Percentiles rank a stretch among this genome's conserved stretches.
Evolutionary conservation across 1,140 invertebrate species (phyloP).

Genomic region (Trichomalopsis sarcophagae): DNA sequence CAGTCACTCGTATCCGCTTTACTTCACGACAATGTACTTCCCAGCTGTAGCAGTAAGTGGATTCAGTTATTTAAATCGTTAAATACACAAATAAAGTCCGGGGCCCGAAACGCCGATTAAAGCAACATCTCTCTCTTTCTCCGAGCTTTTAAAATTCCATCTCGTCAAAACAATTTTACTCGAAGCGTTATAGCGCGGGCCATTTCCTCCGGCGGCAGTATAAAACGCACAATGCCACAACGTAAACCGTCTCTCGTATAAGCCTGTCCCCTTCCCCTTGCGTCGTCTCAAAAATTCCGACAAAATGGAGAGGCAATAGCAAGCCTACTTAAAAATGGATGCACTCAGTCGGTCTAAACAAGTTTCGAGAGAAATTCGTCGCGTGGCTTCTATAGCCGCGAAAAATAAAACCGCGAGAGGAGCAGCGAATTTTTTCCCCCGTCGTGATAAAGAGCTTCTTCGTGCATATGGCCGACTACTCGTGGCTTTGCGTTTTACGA

Average conservation of each 20-base stretch:
- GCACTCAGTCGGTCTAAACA: background rate
- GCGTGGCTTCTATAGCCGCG: too few relatives aligned
- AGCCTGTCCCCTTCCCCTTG: background rate
- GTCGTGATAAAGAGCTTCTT: background rate
- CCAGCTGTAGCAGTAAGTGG: too few relatives aligned
- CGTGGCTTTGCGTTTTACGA: conserved; percentile 1
- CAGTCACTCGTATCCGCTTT: too few relatives aligned
- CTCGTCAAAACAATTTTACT: background rate
- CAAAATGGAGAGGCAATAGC: background rate
- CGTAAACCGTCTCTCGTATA: background rate
- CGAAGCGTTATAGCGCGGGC: too few relatives aligned
- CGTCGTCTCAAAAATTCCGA: background rate
- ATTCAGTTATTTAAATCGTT: background rate
- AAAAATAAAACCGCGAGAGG: background rate
- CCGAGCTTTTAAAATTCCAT: background rate
- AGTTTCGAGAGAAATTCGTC: background rate
- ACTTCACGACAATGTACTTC: too few relatives aligned
- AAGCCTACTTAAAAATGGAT: background rate
- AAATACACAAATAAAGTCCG: background rate
- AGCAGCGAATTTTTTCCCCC: background rate
- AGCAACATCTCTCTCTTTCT: background rate
- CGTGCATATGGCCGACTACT: background rate
- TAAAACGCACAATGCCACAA: background rate
- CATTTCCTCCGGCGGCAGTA: background rate
- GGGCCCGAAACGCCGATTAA: background rate